Conservation (phyloP, 1,140 invertebrate genomes). For the Druon quercuslanigerum region DNA sequence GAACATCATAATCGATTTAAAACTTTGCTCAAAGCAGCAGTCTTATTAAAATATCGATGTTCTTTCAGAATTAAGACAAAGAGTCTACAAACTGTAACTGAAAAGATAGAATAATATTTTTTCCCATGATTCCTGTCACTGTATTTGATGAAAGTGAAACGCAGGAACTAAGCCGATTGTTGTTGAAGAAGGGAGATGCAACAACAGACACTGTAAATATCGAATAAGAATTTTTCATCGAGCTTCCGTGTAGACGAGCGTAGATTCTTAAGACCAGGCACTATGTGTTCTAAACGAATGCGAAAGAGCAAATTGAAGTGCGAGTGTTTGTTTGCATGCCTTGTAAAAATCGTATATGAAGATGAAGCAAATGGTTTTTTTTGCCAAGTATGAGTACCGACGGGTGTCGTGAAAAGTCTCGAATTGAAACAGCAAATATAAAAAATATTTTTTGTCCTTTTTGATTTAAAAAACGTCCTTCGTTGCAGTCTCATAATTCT, state of each 20-base stretch:
- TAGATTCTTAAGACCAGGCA: conserved; percentile 16
- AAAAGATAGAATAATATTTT: conserved; percentile 28
- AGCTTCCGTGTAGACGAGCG: conserved; percentile 24
- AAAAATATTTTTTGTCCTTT: background rate
- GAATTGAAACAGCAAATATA: background rate
- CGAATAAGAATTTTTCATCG: conserved; percentile 26
- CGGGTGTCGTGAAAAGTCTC: background rate
- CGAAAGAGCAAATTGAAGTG: conserved; percentile 19
- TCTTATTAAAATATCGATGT: conserved; percentile 21
- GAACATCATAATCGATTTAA: background rate
- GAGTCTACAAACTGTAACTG: background rate
- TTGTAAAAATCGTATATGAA: conserved; percentile 11
- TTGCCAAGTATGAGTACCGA: background rate
- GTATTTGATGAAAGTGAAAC: conserved; percentile 15
- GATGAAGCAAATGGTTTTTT: background rate
- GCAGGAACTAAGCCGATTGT: conserved; percentile 1
- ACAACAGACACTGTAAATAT: conserved; percentile 9
- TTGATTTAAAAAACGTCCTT: background rate
- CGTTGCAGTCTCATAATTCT: background rate
- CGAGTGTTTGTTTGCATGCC: conserved; percentile 15
- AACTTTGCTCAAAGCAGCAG: conserved; percentile 24
- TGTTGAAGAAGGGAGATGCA: background rate
- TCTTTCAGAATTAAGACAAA: background rate
- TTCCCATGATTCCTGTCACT: conserved; percentile 1
- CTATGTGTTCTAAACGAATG: conserved; percentile 28